phyloP scores from a whole-genome alignment of 2,888 invertebrate species.

The Limnephilus rhombicus region DNA sequence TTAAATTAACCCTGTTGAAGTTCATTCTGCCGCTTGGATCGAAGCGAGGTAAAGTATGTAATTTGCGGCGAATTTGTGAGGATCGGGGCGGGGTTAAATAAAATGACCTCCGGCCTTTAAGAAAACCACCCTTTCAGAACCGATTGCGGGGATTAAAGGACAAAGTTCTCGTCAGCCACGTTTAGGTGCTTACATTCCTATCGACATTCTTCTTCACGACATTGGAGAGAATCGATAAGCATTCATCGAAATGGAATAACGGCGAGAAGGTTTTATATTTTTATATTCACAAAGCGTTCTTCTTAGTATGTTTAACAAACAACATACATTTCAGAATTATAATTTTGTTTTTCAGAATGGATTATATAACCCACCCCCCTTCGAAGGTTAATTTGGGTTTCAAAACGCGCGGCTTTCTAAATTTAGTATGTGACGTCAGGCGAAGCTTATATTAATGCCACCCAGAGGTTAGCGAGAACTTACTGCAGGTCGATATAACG shows the following conservation, averaged over 20 bases:
- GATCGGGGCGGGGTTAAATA: neutral
- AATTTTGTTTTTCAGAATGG: neutral
- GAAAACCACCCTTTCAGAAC: neutral
- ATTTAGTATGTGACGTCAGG: neutral
- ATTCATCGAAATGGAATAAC: neutral
- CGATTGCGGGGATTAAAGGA: conserved; percentile 2
- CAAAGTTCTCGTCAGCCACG: neutral
- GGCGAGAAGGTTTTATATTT: neutral
- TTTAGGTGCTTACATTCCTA: neutral
- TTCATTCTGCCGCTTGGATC: neutral
- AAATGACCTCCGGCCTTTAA: conserved; percentile 22
- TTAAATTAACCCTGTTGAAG: neutral
- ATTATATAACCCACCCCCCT: neutral
- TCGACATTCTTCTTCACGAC: neutral
- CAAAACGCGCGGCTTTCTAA: neutral
- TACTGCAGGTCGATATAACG: neutral
- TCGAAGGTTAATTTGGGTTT: neutral
- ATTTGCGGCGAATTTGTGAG: neutral
- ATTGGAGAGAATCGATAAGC: neutral
- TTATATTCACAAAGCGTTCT: neutral
- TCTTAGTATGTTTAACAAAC: neutral
- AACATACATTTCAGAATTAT: neutral
- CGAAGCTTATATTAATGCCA: neutral
- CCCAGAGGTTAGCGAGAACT: neutral
- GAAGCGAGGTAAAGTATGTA: neutral